phyloP scores from a whole-genome alignment of 2,888 invertebrate species.

The Crematogaster levior region DNA sequence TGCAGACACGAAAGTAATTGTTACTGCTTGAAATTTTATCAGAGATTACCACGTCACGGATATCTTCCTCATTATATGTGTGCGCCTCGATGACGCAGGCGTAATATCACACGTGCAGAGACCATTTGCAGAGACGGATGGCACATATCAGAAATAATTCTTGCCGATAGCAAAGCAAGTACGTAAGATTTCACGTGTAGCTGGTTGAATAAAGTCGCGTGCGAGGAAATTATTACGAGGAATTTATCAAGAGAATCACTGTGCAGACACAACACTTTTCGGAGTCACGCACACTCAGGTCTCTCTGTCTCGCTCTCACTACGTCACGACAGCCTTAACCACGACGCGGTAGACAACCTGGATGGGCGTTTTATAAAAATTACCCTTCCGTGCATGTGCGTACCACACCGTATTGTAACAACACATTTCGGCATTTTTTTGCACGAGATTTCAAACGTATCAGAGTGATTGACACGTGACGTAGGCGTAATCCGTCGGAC shows the following conservation, averaged over 20 bases:
- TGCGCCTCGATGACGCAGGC: constrained; percentile 30
- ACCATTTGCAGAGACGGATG: constrained; percentile 18
- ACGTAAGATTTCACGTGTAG: constrained; percentile 1
- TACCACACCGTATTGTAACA: not conserved
- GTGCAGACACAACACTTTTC: constrained; percentile 39
- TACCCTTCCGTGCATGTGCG: not conserved
- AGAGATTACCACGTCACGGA: constrained; percentile 23
- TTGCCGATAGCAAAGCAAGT: not conserved
- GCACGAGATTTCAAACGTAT: not conserved
- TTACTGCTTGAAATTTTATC: constrained; percentile 22
- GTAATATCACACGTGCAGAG: constrained; percentile 11
- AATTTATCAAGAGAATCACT: constrained; percentile 21
- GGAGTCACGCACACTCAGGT: constrained; percentile 15
- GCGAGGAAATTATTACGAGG: constrained; percentile 1
- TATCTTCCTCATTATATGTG: not conserved
- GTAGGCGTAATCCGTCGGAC: constrained; percentile 60
- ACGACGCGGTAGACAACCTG: not conserved
- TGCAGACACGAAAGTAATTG: not conserved
- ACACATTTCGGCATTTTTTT: not conserved
- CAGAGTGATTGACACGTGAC: constrained; percentile 56
- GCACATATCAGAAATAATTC: constrained; percentile 25
- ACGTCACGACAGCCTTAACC: not conserved
- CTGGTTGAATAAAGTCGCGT: not conserved
- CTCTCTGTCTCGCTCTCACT: not conserved
- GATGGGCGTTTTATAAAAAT: not conserved